phyloP scores from a whole-genome alignment of 2,113 vertebrate species.

The Sinosuthora webbiana region DNA sequence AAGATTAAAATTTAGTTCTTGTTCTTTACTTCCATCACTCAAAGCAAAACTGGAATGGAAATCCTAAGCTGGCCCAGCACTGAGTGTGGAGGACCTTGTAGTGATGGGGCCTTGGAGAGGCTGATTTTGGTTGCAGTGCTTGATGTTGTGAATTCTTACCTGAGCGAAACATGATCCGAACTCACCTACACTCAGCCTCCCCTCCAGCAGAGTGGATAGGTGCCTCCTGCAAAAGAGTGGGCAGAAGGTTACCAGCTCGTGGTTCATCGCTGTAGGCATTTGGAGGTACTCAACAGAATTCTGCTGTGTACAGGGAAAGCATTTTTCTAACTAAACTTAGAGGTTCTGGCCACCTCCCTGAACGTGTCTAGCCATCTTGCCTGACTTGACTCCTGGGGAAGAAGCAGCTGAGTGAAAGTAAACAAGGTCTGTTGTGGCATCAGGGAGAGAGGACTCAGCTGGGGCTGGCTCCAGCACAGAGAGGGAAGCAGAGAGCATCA shows the following conservation, averaged over 20 bases:
- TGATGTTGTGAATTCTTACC: neutral
- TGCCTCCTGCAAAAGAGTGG: neutral
- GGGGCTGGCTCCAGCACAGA: neutral
- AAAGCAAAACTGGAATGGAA: neutral
- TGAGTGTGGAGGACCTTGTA: neutral
- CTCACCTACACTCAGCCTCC: neutral
- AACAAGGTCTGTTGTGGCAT: neutral
- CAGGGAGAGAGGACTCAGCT: neutral
- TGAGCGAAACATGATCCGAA: neutral
- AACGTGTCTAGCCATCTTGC: neutral
- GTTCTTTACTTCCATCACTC: neutral
- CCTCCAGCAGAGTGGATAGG: neutral
- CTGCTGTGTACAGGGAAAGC: neutral
- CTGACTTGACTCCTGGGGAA: neutral
- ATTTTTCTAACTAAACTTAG: neutral
- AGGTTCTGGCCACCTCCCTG: neutral
- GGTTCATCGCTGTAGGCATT: rapidly evolving
- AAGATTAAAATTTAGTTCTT: neutral
- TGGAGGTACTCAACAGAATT: neutral
- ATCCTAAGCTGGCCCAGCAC: neutral
- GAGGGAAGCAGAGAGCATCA: neutral
- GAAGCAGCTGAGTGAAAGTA: neutral
- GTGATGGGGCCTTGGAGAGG: neutral
- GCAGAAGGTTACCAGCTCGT: neutral
- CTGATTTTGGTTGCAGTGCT: neutral